Conservation (phyloP, 2,888 invertebrate species). For the Eulithis testata region DNA sequence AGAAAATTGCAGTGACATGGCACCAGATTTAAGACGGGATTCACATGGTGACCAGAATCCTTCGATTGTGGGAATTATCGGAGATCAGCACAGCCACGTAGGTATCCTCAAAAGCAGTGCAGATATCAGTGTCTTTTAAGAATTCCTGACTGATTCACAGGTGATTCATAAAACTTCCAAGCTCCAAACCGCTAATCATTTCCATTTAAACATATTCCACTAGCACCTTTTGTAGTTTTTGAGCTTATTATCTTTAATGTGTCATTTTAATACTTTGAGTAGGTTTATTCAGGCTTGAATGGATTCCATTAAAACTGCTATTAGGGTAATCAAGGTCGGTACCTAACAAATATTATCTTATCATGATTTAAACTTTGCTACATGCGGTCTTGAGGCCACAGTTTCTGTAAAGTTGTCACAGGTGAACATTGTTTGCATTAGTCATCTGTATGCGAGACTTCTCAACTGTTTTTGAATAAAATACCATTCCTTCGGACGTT, state of each 20-base stretch:
- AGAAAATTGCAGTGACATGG: slow-evolving; percentile 49
- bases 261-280: slow-evolving; percentile 6
- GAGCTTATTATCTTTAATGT: slow-evolving; percentile 3
- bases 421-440: slow-evolving; percentile 59
- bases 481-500: slow-evolving; percentile 37
- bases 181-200: slow-evolving; percentile 9
- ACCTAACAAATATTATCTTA: slow-evolving; percentile 63
- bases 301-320: slow-evolving; percentile 16
- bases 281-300: neutral
- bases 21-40: slow-evolving; percentile 61
- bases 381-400: slow-evolving; percentile 58
- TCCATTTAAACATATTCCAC: slow-evolving; percentile 3
- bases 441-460: slow-evolving; percentile 46
- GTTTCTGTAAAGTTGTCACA: slow-evolving; percentile 56
- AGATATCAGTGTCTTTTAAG: slow-evolving; percentile 30
- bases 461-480: slow-evolving; percentile 39
- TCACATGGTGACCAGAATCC: slow-evolving; percentile 75
- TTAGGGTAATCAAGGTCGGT: slow-evolving; percentile 47
- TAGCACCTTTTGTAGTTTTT: slow-evolving; percentile 4
- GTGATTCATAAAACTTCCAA: slow-evolving; percentile 22
- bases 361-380: slow-evolving; percentile 55
- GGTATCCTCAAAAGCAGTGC: slow-evolving; percentile 46
- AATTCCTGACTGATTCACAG: slow-evolving; percentile 31
- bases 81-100: slow-evolving; percentile 82
- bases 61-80: slow-evolving; percentile 81